Base-by-base conservation (phyloP, 2,888 invertebrate genomes). In the Papilio elwesi region DNA sequence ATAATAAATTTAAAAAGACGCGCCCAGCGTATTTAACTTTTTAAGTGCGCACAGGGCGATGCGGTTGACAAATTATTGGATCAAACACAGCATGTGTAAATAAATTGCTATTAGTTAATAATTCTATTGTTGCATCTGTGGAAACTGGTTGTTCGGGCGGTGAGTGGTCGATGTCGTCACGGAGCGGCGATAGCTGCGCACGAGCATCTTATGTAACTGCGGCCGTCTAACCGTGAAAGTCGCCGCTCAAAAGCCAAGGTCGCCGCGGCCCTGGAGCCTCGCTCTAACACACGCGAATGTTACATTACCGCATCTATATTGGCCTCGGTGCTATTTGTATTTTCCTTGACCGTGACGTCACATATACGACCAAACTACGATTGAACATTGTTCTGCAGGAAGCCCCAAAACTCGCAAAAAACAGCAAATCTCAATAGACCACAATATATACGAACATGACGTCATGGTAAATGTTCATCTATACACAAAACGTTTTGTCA, bases 191-290 rank as follows among this genome's bases (percentile, higher is more conserved):
- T 83, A 84, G 79, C 79, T 81, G 80, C 81, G 79, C 78, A 79
- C 81, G 83, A 82, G 79, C 85, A 88, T 86, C 82, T 91, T 90
- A 90, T 92, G 93, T 91, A 92, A 92, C 91, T 85, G 79, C 90
- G 87, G 83, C 90, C 88, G 91, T 90, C 92, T 92, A 93, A 93
- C 93, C 93, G 93, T 93, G 93, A 93, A 93, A 93, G 93, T 93
- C 89, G 87, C 90, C 90, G 89, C 90, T 92, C 92, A 92, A 93
- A 92, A 92, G 92, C 93, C 93, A 93, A 93, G 93, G 93, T 93
- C 92, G 92, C 82, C 87, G 83, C 83, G 91, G 88, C 92, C 91
- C 88, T 90, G 90, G 87, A 84, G 85, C 82, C 85, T 84, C 83
- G 85, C 77, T 84, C 83, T 81, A 80, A 78, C 88, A 88, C 87